A percentile compares a stretch with the other conserved stretches of the same genome.
Conservation (phyloP, 2,113 vertebrate species). For the Podarcis raffonei region DNA sequence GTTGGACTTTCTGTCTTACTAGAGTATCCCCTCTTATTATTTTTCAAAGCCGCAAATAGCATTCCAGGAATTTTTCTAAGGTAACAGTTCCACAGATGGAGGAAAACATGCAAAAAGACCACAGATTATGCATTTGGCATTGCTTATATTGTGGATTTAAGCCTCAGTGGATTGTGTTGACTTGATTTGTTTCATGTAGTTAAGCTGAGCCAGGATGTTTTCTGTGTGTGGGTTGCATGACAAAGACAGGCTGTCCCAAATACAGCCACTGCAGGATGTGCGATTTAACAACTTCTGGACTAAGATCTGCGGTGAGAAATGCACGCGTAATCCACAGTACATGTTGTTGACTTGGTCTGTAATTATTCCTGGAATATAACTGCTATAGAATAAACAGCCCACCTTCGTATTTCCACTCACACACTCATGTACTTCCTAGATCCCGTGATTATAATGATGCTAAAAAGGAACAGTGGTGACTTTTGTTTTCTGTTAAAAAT, state of each 20-base stretch:
- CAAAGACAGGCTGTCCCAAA: constrained; percentile 76
- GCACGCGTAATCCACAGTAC: constrained; percentile 43
- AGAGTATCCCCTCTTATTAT: background rate
- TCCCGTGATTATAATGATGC: constrained; percentile 38
- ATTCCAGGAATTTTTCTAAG: constrained; percentile 16
- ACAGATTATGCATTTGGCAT: constrained; percentile 31
- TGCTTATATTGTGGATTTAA: constrained; percentile 27
- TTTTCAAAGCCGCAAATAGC: background rate
- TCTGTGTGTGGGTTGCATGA: constrained; percentile 74
- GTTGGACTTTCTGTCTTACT: background rate
- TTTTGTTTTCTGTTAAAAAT: background rate
- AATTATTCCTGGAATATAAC: constrained; percentile 68
- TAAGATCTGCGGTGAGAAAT: constrained; percentile 55
- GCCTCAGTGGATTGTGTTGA: constrained; percentile 65
- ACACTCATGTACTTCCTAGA: constrained; percentile 23
- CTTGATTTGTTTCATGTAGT: constrained; percentile 67
- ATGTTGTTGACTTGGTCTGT: constrained; percentile 13
- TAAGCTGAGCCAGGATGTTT: constrained; percentile 78
- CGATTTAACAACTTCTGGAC: constrained; percentile 43
- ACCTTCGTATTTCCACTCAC: constrained; percentile 40
- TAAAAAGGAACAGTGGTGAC: background rate
- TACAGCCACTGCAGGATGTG: constrained; percentile 69
- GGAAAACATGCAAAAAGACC: background rate
- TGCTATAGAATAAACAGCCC: constrained; percentile 54
- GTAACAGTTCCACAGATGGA: background rate